A percentile compares a stretch with the other conserved stretches of the same genome.
Evolutionary conservation across 2,113 vertebrate genomes (phyloP).

Genomic region (Proterorhinus semilunaris): DNA sequence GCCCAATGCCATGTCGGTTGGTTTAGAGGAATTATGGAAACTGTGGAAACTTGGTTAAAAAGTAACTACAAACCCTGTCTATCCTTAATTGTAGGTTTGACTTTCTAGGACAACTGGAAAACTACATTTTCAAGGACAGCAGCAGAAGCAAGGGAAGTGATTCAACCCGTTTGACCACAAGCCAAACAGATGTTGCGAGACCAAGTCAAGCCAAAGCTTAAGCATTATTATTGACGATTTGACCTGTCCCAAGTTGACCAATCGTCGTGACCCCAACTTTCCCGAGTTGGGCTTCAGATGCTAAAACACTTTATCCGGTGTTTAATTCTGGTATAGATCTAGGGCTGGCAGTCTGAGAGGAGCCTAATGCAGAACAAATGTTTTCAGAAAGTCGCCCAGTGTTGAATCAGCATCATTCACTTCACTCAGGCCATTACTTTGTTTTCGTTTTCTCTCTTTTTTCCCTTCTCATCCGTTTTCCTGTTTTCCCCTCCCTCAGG

Average conservation of each 20-base stretch:
- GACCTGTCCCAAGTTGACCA: slow-evolving; percentile 22
- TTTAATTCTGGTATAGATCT: slow-evolving; percentile 42
- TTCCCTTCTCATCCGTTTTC: neutral
- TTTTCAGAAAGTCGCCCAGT: slow-evolving; percentile 59
- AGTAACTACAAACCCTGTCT: no score
- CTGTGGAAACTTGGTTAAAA: no score
- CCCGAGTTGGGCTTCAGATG: slow-evolving; percentile 25
- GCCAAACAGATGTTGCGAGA: slow-evolving; percentile 1
- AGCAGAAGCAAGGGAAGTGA: neutral
- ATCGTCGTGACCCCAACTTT: slow-evolving; percentile 5
- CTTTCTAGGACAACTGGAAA: neutral
- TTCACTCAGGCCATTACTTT: slow-evolving; percentile 19
- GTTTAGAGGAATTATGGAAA: no score
- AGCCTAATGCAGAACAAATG: slow-evolving; percentile 71
- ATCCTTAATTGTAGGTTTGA: neutral
- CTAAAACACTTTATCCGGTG: slow-evolving; percentile 25
- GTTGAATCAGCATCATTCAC: slow-evolving; percentile 70
- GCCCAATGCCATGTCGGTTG: no score
- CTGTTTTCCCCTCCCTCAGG: slow-evolving; percentile 11
- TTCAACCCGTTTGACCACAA: neutral
- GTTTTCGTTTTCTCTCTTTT: neutral
- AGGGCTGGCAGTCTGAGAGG: slow-evolving; percentile 36
- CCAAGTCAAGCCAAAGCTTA: rapidly evolving
- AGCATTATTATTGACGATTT: neutral
- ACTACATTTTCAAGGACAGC: neutral